phyloP scores from a whole-genome alignment of 2,888 invertebrate genomes.

The Phengaris alcon region DNA sequence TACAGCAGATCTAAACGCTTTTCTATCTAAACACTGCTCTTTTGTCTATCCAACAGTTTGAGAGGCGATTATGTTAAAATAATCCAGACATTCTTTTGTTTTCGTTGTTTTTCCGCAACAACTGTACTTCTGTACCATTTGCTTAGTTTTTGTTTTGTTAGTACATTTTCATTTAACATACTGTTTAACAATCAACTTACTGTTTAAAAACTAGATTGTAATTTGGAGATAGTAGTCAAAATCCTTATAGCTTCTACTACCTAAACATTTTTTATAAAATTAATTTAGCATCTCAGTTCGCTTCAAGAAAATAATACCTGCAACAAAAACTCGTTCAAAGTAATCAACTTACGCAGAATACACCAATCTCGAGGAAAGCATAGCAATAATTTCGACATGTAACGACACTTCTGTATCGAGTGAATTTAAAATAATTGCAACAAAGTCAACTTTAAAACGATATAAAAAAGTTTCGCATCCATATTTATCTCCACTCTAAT shows the following conservation, averaged over 20 bases:
- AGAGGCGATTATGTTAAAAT: conserved; percentile 25
- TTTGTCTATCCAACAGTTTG: conserved; percentile 64
- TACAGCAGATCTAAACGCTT: conserved; percentile 61
- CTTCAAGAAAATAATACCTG: background rate
- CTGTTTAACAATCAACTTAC: too few species aligned
- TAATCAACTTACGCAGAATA: conserved; percentile 16
- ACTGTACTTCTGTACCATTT: background rate
- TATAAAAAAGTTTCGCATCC: conserved; percentile 1
- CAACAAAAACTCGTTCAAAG: background rate
- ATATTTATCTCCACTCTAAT: conserved; percentile 28
- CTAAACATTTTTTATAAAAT: background rate
- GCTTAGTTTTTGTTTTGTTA: background rate
- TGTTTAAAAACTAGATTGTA: background rate
- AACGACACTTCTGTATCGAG: conserved; percentile 24
- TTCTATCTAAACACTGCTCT: conserved; percentile 59
- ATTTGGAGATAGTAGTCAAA: background rate
- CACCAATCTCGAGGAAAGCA: conserved; percentile 10
- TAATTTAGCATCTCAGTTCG: background rate
- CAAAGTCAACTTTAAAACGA: conserved; percentile 9
- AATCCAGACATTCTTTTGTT: conserved; percentile 20
- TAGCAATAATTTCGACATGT: conserved; percentile 22
- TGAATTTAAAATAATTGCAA: conserved; percentile 9
- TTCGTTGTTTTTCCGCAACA: conserved; percentile 2
- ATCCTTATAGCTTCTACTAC: too few species aligned
- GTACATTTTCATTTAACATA: background rate